Evolutionary conservation across 2,113 vertebrate species (phyloP), one percentile per base, ranked within the genome.

Genomic region (Dromaius novaehollandiae): DNA sequence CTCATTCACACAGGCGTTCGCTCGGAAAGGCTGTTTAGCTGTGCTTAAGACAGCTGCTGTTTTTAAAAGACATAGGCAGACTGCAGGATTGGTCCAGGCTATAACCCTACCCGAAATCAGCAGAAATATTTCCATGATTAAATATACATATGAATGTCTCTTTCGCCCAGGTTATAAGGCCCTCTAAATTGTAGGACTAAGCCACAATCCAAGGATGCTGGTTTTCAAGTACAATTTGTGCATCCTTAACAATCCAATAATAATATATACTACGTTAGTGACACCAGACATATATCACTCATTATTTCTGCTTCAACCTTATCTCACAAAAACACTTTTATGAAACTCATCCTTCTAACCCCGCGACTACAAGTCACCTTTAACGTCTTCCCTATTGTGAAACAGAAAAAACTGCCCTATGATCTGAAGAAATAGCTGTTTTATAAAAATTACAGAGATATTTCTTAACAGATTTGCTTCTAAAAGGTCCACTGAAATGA

Each of bases 291-390:
- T n/a, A 63, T 80, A 91, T 80, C 19, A 80, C 51, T 89, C 51
- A 81, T 80, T 86, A 82, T 40, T 90, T 82, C 75, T 70, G 25
- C 65, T 92, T 94, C 89, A 82, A 88, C 32, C 34, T 68, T 56
- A 70, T 85, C 91, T 93, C 75, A 87, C 73, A 96, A 85, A 84
- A 91, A 30, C 34, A 13, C 20, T 83, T 89, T 91, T 89, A 94
- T 91, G 91, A 95, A 89, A 92, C 50, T 75, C 86, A 95, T 95
- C 66, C 75, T 80, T 95, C 91, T 82, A 56, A 86, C 15, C 17
- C 32, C 26, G 80, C 40, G 53, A 69, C 55, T 63, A 53, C 50
- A 95, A 87, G 78, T 82, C 66, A 66, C 18, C 61, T 73, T 89
- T 82, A 93, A 70, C 53, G 10, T 66, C 74, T 70, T 80, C 30